Evolutionary conservation across 2,888 invertebrate genomes (phyloP).

Genomic region (Agrotis exclamationis): DNA sequence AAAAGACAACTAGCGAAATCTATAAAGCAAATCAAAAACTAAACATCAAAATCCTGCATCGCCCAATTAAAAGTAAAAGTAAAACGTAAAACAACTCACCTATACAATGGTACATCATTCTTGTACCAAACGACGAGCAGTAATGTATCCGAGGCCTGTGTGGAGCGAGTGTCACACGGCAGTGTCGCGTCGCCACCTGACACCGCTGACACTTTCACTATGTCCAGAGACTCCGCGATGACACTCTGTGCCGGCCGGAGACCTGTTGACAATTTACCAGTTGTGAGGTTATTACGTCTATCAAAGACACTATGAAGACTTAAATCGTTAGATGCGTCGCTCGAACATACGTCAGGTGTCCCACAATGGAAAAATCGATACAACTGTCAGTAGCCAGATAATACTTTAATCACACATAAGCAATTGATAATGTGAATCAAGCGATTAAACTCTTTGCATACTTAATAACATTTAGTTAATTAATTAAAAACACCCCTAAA

Average conservation of each 20-base stretch:
- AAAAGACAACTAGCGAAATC: too few species aligned
- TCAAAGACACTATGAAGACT: not conserved
- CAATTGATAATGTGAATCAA: too few species aligned
- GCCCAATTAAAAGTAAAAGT: too few species aligned
- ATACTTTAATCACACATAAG: too few species aligned
- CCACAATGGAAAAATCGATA: too few species aligned
- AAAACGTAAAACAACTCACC: too few species aligned
- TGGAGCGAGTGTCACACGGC: conserved; percentile 96
- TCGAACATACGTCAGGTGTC: not conserved
- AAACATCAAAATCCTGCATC: too few species aligned
- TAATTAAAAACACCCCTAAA: not conserved
- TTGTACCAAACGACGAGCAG: conserved; percentile 98
- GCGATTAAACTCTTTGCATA: too few species aligned
- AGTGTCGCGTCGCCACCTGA: conserved; percentile 95
- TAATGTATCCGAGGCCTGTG: conserved; percentile 94
- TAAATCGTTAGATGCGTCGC: not conserved
- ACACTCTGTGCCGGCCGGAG: conserved; percentile 78
- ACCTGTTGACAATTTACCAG: conserved; percentile 76
- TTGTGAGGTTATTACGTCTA: conserved; percentile 22
- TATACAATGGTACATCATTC: conserved; percentile 97
- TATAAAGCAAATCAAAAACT: too few species aligned
- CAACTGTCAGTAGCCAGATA: too few species aligned
- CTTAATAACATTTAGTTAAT: not conserved
- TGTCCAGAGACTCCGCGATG: conserved; percentile 89
- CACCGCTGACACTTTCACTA: conserved; percentile 93